A percentile compares a stretch with the other conserved stretches of the same genome.
phyloP scores from a whole-genome alignment of 53 echinoderm and acorn worm species.

The Echinometra lucunter region DNA sequence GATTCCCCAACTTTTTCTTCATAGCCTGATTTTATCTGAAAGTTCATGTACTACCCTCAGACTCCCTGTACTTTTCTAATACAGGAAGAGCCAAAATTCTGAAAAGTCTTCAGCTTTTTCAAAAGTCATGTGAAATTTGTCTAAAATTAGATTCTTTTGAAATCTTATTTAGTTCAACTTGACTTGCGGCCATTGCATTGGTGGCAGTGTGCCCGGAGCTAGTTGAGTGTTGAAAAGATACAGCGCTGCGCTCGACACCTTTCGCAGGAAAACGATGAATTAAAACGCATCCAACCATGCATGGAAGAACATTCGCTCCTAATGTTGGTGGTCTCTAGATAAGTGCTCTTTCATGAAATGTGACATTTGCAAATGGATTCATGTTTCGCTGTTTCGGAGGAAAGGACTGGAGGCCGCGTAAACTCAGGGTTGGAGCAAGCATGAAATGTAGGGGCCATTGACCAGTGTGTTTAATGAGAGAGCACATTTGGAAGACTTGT shows the following conservation, averaged over 20 bases:
- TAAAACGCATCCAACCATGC: constrained; percentile 38
- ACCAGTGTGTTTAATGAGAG: constrained; percentile 13
- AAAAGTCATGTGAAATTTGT: constrained; percentile 9
- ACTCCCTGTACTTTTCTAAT: background rate
- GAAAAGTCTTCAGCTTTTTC: background rate
- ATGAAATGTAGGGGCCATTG: constrained; percentile 35
- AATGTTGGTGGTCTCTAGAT: constrained; percentile 35
- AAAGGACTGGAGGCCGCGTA: background rate
- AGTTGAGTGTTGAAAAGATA: constrained; percentile 34
- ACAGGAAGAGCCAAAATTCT: background rate
- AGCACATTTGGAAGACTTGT: too few species aligned
- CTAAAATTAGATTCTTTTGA: constrained; percentile 11
- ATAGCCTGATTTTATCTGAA: background rate
- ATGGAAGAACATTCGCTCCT: constrained; percentile 46
- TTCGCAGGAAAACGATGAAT: constrained; percentile 48
- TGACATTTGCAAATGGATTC: constrained; percentile 64
- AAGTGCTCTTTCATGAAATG: constrained; percentile 8
- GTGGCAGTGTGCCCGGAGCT: background rate
- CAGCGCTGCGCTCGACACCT: constrained; percentile 31
- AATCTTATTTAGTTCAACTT: background rate
- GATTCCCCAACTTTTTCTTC: background rate
- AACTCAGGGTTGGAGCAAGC: constrained; percentile 11
- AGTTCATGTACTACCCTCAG: background rate
- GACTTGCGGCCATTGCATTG: constrained; percentile 3
- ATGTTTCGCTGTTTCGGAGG: constrained; percentile 36